Base-by-base conservation (phyloP, 2,797 vertebrate species). In the Rhodeus uyekii region DNA sequence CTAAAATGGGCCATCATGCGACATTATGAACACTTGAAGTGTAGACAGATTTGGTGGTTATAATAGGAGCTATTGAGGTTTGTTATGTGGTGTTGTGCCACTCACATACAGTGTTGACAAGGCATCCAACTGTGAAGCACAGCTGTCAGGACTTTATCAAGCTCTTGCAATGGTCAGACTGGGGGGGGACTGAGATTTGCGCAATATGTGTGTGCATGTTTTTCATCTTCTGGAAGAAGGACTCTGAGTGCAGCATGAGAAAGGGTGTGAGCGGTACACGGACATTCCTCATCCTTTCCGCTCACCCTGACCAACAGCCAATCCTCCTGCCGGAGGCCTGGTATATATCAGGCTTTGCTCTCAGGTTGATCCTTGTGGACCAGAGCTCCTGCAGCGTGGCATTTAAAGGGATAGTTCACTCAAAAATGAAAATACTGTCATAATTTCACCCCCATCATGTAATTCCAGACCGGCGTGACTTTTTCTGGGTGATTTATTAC, bases 251-350 rank as follows among this genome's bases (percentile, higher is more conserved):
- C 18, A n/a, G 58, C 24, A 44, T 64, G 16, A 53, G 44, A 67
- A 81, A 81, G 80, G 71, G 80, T 55, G 44, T 81, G 60, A 81
- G 65, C 34, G 80, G 80, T 14, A 39, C 61, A 61, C 0, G 1
- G 60, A 16, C 5, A 39, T 81, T 64, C 80, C 80, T 75, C 71
- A 7, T 24, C 71, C 60, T 81, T 81, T 74, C 80, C 22, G 34
- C 5, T 18, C 58, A 55, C 69, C 44, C 69, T 16, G 44, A 53
- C 58, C 12, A 71, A n/a, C 50, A 71, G 65, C 2, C 19, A 19
- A 46, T 39, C 19, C 53, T 53, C 22, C 61, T 36, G 32, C 13
- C 2, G 13, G 42, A n/a, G 46, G 55, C 39, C 32, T 22, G 13
- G 13, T 46, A 12, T 48, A 61, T 27, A 18, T 65, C 18, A 5